Conservation (phyloP, 2,797 vertebrate species). For the Enteromius anoplus region DNA sequence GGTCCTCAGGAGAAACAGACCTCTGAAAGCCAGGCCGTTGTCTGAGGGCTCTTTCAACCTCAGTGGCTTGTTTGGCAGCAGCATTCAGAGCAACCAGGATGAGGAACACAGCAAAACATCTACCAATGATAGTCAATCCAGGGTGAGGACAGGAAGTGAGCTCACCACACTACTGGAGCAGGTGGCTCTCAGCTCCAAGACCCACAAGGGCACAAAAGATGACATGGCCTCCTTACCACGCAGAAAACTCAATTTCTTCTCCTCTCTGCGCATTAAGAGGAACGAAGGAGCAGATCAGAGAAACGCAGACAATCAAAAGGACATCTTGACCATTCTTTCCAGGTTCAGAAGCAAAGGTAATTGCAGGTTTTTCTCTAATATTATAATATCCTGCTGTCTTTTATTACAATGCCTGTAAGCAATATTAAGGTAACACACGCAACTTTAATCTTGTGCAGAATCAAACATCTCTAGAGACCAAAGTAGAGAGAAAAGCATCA, state of each 20-base stretch:
- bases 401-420: slow-evolving; percentile 24
- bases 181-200: slow-evolving; percentile 67
- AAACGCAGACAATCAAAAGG: slow-evolving; percentile 58
- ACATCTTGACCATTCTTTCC: slow-evolving; percentile 74
- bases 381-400: slow-evolving; percentile 14
- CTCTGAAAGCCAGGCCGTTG: slow-evolving; percentile 65
- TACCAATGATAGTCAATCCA: slow-evolving; percentile 25
- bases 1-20: slow-evolving; percentile 62
- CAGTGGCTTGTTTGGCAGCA: slow-evolving; percentile 48
- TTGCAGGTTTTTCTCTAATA: slow-evolving; percentile 3
- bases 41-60: slow-evolving; percentile 72
- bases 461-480: neutral
- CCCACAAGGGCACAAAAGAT: slow-evolving; percentile 60
- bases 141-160: slow-evolving; percentile 62
- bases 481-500: neutral
- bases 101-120: neutral
- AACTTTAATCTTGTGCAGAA: neutral
- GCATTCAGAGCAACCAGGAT: slow-evolving; percentile 5
- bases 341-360: slow-evolving; percentile 75
- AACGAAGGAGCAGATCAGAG: slow-evolving; percentile 48
- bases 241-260: slow-evolving; percentile 74
- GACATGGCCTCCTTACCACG: slow-evolving; percentile 62
- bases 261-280: slow-evolving; percentile 77
- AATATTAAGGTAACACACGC: neutral
- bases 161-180: slow-evolving; percentile 74